Base-by-base conservation (phyloP, 2,113 vertebrate genomes). In the Crotophaga sulcirostris region DNA sequence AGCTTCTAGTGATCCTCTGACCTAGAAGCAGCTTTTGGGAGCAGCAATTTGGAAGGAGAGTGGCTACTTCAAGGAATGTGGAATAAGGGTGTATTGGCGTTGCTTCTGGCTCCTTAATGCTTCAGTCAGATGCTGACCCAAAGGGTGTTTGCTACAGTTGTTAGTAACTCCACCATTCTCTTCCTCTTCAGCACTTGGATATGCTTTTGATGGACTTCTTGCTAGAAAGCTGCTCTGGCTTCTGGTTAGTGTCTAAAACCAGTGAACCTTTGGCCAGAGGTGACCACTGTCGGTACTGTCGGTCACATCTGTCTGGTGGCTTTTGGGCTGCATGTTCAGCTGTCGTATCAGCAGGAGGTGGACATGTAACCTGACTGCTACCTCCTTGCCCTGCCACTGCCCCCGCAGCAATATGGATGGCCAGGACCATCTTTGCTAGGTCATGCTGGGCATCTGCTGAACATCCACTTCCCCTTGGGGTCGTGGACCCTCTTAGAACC, bases 381-480 rank as follows among this genome's bases (percentile, higher is more conserved):
- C 16, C 29, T 25, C 16, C 8, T 33, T 33, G 38, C 62, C 23
- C 42, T 40, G 19, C 6, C 16, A 7, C 58, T 81, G 44, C 33
- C 34, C 20, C 26, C 33, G 26, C 69, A 13, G 16, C 5, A 2
- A 13, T 33, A 13, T 31, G 45, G 25, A 44, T 13, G 9, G 16
- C 20, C 24, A 33, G 55, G 60, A 28, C 49, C 24, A 20, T 59
- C 66, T 75, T 26, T 87, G 78, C 47, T 34, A 25, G 7, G 15
- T 73, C 5, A 0, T n/a, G 62, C 16, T 6, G 6, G 44, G 14
- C 20, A n/a, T 8, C 34, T 88, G 24, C 29, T 33, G 63, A 55
- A 11, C 51, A 29, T 26, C 33, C 31, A 26, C 10, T 31, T 51
- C 34, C 14, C 0, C 0, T 0, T 28, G 40, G 47, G 6, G 11